Base-by-base conservation (phyloP, 2,113 vertebrate genomes). In the Cololabis saira region DNA sequence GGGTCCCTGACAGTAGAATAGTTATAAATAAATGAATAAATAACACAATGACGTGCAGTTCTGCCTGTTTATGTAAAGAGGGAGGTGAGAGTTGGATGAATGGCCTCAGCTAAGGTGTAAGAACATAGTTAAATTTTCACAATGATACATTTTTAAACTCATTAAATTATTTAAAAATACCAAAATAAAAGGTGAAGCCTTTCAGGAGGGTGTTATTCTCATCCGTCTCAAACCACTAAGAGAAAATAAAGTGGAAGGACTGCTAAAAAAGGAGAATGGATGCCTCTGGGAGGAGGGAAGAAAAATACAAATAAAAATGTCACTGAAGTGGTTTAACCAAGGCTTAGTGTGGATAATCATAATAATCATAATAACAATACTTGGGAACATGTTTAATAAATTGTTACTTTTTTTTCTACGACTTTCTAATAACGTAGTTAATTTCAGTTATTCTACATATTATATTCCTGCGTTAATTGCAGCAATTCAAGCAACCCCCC, bases 81-180 rank as follows among this genome's bases (percentile, higher is more conserved):
- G 40, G 10, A 3, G 45, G 66, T 50, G 50, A 21, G 27, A 50
- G 56, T 22, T 1, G 76, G 72, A 81, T 74, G 74, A 87, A 87
- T 87, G 84, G 59, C 75, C 63, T 70, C 60, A 80, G 78, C 58
- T 45, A 40, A 81, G 81, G 83, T 78, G 81, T 80, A 42, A 86
- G 80, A 48, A 51, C 24, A 24, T 27, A 14, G 45, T 81, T 49
- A 53, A 17, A 71, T 57, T 62, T 81, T 81, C 41, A 78, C 6
- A 59, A 16, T 37, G n/a, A 47, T 66, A 5, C 1, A 30, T 43
- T 0, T 54, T 70, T 58, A 40, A 12, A 22, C 2, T n/a, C 0
- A 30, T 48, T 86, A 58, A 65, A 76, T 86, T 69, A 87, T 87
- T 87, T 1, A 84, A 60, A 71, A 14, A 51, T 6, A 65, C 37